Evolutionary conservation across 2,113 vertebrate species (phyloP), one percentile per base, ranked within the genome.

Genomic region (Microcebus jonahi): DNA sequence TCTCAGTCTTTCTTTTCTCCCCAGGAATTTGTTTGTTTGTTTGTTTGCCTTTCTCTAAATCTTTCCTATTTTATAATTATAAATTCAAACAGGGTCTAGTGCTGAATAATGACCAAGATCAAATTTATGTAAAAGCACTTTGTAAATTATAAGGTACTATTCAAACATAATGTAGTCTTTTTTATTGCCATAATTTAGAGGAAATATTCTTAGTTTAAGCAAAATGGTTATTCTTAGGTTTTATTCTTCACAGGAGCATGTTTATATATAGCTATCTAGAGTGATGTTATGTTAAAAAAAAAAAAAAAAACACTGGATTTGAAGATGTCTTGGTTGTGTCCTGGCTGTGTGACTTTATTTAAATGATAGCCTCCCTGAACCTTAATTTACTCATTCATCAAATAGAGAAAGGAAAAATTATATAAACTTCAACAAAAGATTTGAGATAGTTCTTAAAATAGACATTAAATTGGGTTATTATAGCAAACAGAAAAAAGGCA

Each of bases 21-120:
- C 70, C 7, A 34, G 80, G 83, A 87, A 8, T 50, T 87, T 75
- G 67, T 61, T 71, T 80, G 29, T 80, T 79, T 31, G 27, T 70
- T 94, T 88, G 17, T 39, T 95, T 96, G 75, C 17, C 36, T 96
- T 94, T 89, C 31, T 89, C 15, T 81, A 95, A 93, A 50, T 86
- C 17, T 86, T 94, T 91, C 75, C 83, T 63, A 11, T 90, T 97
- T 87, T 57, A 91, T 80, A 70, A 96, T 70, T 87, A 81, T 59
- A 84, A 91, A 93, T 87, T 90, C 50, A 81, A 93, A 81, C 11
- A 45, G 20, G 31, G 8, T 5, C 23, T 36, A 87, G n/a, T 53
- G 79, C 73, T 84, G 36, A 97, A 18, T 82, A 95, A 61, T 31
- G 5, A 20, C 61, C 36, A 76, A 93, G 34, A 91, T 59, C 2